Percentiles rank a stretch among this genome's conserved stretches.
phyloP scores from a whole-genome alignment of 2,797 vertebrate species.

The Salarias fasciatus region DNA sequence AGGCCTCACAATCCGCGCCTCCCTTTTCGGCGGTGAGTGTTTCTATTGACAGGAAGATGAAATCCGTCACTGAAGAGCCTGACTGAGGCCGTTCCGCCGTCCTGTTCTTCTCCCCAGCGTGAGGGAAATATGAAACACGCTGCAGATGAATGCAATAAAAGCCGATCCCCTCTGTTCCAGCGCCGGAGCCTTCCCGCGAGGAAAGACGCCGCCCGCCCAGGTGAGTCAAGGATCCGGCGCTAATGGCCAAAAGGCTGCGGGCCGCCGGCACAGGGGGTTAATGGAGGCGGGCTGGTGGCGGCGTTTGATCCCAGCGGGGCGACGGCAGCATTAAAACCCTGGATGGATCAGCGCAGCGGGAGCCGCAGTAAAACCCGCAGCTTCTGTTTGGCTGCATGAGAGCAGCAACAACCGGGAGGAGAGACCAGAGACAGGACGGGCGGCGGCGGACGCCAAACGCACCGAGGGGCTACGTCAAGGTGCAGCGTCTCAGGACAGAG shows the following conservation, averaged over 20 bases:
- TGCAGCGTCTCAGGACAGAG: too few species aligned
- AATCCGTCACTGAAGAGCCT: too few species aligned
- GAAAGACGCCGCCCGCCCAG: conserved; percentile 35
- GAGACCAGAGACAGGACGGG: conserved; percentile 25
- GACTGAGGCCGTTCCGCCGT: too few species aligned
- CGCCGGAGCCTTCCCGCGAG: conserved; percentile 26
- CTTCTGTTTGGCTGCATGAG: conserved; percentile 24
- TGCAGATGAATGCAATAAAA: conserved; percentile 1
- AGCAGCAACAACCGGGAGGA: background rate
- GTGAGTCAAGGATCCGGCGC: conserved; percentile 21
- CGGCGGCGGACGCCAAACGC: too few species aligned
- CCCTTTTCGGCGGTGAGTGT: too few species aligned
- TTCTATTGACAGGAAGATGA: too few species aligned
- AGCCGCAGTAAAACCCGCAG: conserved; percentile 54
- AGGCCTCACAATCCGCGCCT: too few species aligned
- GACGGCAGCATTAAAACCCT: conserved; percentile 57
- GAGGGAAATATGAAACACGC: background rate
- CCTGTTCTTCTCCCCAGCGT: background rate
- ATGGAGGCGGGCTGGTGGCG: conserved; percentile 33
- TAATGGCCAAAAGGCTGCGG: conserved; percentile 56
- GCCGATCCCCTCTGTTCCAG: background rate
- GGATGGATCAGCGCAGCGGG: conserved; percentile 46
- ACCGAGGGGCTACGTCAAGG: too few species aligned
- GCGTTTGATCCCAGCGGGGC: conserved; percentile 70
- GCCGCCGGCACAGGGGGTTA: conserved; percentile 38